Percentiles rank a stretch among this genome's conserved stretches.
These are phyloP conservation scores for Podarcis raffonei DNA, from an alignment of 2,113 vertebrate genomes.

Conservation along the genomic window DNA sequence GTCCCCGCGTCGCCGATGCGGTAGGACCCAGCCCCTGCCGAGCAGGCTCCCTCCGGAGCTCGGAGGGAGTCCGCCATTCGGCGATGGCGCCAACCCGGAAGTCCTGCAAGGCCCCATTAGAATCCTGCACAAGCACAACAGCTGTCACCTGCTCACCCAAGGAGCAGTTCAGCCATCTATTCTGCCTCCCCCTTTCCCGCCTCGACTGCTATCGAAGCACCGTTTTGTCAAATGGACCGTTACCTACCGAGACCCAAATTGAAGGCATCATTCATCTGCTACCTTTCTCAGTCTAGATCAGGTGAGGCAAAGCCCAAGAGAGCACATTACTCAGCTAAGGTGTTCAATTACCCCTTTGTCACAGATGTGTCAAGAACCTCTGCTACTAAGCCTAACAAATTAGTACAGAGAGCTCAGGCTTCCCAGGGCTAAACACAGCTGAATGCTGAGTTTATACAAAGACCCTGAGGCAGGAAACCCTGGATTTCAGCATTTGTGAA, in stretches of 20 bases:
- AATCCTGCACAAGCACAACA: not conserved
- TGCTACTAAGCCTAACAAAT: conserved; percentile 38
- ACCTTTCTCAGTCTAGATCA: conserved; percentile 34
- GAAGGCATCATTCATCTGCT: not conserved
- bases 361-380: not conserved
- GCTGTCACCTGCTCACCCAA: not conserved
- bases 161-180: fast-evolving
- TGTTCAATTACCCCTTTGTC: conserved; percentile 19
- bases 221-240: conserved; percentile 14
- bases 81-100: too few relatives aligned
- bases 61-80: too few relatives aligned
- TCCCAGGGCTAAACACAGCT: not conserved
- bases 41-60: too few relatives aligned
- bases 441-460: not conserved
- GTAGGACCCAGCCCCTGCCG: too few relatives aligned
- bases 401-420: conserved; percentile 10
- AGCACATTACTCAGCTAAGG: conserved; percentile 27
- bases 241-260: fast-evolving
- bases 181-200: not conserved
- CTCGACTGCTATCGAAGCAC: not conserved
- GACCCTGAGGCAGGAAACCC: not conserved
- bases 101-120: not conserved
- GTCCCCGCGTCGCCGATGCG: too few relatives aligned
- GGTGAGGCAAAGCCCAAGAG: conserved; percentile 23
- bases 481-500: not conserved